phyloP scores from a whole-genome alignment of 2,888 invertebrate genomes.

The Diaphora mendica region DNA sequence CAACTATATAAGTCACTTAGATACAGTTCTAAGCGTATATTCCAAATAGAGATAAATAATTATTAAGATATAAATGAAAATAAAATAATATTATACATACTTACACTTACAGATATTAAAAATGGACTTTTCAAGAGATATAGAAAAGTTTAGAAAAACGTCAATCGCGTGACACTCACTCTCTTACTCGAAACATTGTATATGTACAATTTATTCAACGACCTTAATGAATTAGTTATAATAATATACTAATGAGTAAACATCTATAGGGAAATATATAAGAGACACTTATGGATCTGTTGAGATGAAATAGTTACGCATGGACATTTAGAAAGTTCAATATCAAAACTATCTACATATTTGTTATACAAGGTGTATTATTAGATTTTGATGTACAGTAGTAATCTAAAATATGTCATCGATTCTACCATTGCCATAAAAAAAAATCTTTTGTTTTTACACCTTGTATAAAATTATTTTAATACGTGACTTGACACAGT shows the following conservation, averaged over 20 bases:
- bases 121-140: conserved; percentile 46
- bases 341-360: conserved; percentile 47
- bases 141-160: conserved; percentile 53
- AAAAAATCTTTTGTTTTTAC: conserved; percentile 3
- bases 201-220: conserved; percentile 55
- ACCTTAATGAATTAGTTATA: conserved; percentile 38
- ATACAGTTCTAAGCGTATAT: conserved; percentile 48
- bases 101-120: conserved; percentile 42
- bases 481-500: conserved; percentile 26
- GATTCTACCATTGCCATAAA: background rate
- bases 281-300: conserved; percentile 27
- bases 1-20: conserved; percentile 44
- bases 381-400: background rate
- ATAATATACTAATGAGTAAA: conserved; percentile 50
- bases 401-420: background rate
- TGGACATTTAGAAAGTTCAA: conserved; percentile 39
- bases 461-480: conserved; percentile 33
- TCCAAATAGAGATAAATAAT: conserved; percentile 39
- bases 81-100: conserved; percentile 38
- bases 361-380: conserved; percentile 33
- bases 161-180: conserved; percentile 41
- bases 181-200: conserved; percentile 42
- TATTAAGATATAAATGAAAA: conserved; percentile 33
- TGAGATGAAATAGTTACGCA: conserved; percentile 23
- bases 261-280: conserved; percentile 42